A percentile compares a stretch with the other conserved stretches of the same genome.
These are phyloP conservation scores for Drosophila nigromelanica DNA, from an alignment of 1,140 invertebrate species.

Conservation along the genomic window DNA sequence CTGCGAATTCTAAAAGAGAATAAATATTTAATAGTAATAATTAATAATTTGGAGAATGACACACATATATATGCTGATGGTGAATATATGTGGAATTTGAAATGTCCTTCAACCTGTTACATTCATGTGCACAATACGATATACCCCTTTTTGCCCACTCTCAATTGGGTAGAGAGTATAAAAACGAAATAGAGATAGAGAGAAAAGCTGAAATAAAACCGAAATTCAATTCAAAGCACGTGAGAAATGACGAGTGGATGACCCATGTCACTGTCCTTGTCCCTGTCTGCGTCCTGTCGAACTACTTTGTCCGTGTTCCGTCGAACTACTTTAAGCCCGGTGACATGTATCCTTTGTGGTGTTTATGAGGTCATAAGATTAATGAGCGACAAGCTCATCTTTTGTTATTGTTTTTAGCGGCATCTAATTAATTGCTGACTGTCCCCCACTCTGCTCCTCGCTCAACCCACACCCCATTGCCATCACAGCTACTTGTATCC, in stretches of 20 bases:
- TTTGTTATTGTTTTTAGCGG: constrained; percentile 62
- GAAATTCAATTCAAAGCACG: constrained; percentile 69
- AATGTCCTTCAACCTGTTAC: too few species aligned
- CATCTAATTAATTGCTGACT: constrained; percentile 67
- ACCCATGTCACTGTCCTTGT: constrained; percentile 3
- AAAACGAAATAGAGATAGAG: constrained; percentile 7
- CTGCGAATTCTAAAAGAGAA: too few species aligned
- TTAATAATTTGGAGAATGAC: too few species aligned
- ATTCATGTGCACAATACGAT: not conserved
- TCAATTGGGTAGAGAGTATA: not conserved
- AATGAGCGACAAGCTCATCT: constrained; percentile 75
- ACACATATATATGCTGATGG: too few species aligned
- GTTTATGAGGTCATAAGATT: constrained; percentile 69
- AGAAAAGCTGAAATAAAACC: constrained; percentile 5
- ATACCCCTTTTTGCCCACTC: not conserved
- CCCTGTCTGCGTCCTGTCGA: constrained; percentile 29
- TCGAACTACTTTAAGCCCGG: constrained; percentile 23
- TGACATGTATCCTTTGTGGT: constrained; percentile 57
- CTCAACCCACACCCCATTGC: not conserved
- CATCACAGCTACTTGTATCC: too few species aligned
- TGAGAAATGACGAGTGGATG: constrained; percentile 19
- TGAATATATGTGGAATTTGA: too few species aligned
- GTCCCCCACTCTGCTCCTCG: not conserved
- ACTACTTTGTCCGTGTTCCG: constrained; percentile 13
- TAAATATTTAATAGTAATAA: too few species aligned